These are phyloP conservation scores for Botia almorhae DNA, from an alignment of 2,797 vertebrate species.

Conservation along the genomic window DNA sequence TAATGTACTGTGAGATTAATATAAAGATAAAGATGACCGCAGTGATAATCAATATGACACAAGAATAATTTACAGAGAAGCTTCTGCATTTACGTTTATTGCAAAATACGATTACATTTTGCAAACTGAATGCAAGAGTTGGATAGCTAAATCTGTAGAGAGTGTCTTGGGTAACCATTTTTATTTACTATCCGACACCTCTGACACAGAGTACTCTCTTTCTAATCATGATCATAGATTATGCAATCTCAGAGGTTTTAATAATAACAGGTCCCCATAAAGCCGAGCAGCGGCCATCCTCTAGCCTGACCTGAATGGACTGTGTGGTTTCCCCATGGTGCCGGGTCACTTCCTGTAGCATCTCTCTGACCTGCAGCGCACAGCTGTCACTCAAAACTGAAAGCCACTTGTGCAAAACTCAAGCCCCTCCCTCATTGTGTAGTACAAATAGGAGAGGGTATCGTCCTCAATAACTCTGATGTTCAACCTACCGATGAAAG, in stretches of 20 bases:
- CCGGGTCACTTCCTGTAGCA: constrained; percentile 75
- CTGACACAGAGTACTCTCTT: too few relatives aligned
- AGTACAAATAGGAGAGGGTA: neutral
- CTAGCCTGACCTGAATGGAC: constrained; percentile 68
- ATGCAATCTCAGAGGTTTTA: neutral
- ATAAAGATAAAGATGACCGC: too few relatives aligned
- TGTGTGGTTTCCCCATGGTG: constrained; percentile 62
- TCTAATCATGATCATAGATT: too few relatives aligned
- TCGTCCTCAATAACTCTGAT: neutral
- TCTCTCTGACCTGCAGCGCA: constrained; percentile 80
- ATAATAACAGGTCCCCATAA: constrained; percentile 9
- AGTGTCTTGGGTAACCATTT: too few relatives aligned
- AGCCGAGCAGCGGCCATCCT: neutral
- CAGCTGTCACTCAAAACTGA: constrained; percentile 62
- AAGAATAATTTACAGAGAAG: too few relatives aligned
- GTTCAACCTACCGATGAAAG: constrained; percentile 76
- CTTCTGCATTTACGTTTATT: too few relatives aligned
- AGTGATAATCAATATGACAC: too few relatives aligned
- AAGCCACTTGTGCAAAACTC: neutral
- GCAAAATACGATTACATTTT: too few relatives aligned
- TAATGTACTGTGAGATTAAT: too few relatives aligned
- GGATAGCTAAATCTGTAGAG: too few relatives aligned
- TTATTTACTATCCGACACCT: too few relatives aligned
- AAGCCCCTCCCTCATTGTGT: neutral
- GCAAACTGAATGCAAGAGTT: too few relatives aligned